Evolutionary conservation across 2,888 invertebrate species (phyloP), one percentile per base, ranked within the genome.

Genomic region (Microctonus aethiopoides): DNA sequence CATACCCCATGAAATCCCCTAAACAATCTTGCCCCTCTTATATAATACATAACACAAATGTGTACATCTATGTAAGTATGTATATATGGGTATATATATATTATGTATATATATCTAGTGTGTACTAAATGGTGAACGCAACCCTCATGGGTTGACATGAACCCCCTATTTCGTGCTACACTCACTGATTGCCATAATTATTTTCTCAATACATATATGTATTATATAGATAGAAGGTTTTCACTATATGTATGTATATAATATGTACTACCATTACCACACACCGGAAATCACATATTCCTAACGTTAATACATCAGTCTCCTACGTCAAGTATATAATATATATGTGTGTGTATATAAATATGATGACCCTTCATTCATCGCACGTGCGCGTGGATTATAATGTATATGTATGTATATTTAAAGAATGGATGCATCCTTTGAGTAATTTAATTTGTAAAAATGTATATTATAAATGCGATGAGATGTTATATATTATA

Each of bases 161-260:
- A 75, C 76, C 78, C 76, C 74, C 74, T 9, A 36, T 29, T 74
- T 74, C 70, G 70, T 67, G 36, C 69, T 73, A 72, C 70, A 72
- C 68, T 77, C 71, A 72, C 70, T 77, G 77, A 79, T 78, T 79
- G 76, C 76, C 79, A 80, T 79, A 79, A 79, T 81, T 80, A 80
- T 81, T 81, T 79, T 78, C 79, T 74, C 75, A 69, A 69, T 69
- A 69, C 7, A 29, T 29, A 29, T 29, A 29, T 29, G 29, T 3
- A 29, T 29, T 29, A 29, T 29, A 29, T 29, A 29, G 29, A 5
- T 29, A 29, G 7, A n/a, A n/a, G n/a, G n/a, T n/a, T n/a, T n/a
- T 29, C 29, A 29, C 7, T 29, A 3, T 29, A 29, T 29, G 29
- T 29, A 29, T 29, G 29, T 29, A 29, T 29, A 29, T 29, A 29